Percentiles rank a stretch among this genome's conserved stretches.
Evolutionary conservation across 1,140 invertebrate species (phyloP).

Genomic region (Procambarus clarkii): DNA sequence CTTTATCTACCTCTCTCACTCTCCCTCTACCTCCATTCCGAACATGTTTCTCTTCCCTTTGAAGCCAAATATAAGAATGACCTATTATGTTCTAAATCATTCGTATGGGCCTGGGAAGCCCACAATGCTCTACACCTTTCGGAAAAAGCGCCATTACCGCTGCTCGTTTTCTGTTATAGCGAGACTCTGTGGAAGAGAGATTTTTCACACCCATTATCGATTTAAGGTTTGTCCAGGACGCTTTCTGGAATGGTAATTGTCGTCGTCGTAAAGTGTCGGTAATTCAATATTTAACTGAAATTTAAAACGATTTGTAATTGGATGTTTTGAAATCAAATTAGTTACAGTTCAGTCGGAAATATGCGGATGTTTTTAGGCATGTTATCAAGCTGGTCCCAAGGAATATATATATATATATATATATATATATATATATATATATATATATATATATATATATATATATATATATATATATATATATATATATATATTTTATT

Average conservation of each 20-base stretch:
- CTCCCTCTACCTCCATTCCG: too few relatives aligned
- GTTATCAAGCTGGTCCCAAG: too few relatives aligned
- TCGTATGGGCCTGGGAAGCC: not conserved
- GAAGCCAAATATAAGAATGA: conserved; percentile 4
- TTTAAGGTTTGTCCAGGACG: not conserved
- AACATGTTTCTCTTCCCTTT: not conserved
- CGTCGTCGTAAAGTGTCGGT: conserved; percentile 29
- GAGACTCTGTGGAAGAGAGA: not conserved
- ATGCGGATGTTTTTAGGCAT: too few relatives aligned
- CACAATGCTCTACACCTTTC: conserved; percentile 15
- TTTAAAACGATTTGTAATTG: too few relatives aligned
- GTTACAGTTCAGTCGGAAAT: too few relatives aligned
- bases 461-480: too few relatives aligned
- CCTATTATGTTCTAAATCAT: conserved; percentile 7
- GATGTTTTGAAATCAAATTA: too few relatives aligned
- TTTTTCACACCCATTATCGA: conserved; percentile 40
- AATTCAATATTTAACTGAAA: conserved; percentile 5
- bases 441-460: too few relatives aligned
- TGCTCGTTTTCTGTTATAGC: conserved; percentile 11
- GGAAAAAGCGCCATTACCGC: conserved; percentile 3
- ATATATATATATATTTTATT: too few relatives aligned
- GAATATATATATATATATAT: too few relatives aligned
- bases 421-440: too few relatives aligned
- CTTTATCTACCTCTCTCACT: too few relatives aligned
- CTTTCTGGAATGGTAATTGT: conserved; percentile 34